Percentiles rank a stretch among this genome's conserved stretches.
phyloP scores from a whole-genome alignment of 92 coral and sea anemone species.

The Actinernus sp. region DNA sequence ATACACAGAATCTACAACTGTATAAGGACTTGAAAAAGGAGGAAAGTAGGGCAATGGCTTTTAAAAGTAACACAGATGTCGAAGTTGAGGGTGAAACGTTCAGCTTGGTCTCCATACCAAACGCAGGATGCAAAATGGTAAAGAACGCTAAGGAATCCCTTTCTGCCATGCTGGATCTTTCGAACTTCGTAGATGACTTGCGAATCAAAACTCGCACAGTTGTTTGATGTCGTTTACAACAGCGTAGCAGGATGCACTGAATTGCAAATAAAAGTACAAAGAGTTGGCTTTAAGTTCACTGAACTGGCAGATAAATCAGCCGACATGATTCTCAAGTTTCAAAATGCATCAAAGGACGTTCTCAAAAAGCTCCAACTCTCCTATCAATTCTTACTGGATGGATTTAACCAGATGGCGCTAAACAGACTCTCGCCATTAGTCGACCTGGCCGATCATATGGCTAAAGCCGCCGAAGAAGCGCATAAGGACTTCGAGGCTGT shows the following conservation, averaged over 20 bases:
- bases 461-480: slow-evolving; percentile 62
- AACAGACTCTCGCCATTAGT: slow-evolving; percentile 51
- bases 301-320: slow-evolving; percentile 78
- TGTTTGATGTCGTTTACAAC: slow-evolving; percentile 68
- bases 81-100: slow-evolving; percentile 46
- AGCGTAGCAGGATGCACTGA: slow-evolving; percentile 69
- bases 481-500: slow-evolving; percentile 63
- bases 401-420: slow-evolving; percentile 69
- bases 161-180: slow-evolving; percentile 51
- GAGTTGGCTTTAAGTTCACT: slow-evolving; percentile 66
- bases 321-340: slow-evolving; percentile 56
- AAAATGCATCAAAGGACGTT: slow-evolving; percentile 43
- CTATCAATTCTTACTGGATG: slow-evolving; percentile 50
- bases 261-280: slow-evolving; percentile 62
- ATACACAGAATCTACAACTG: no score
- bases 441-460: slow-evolving; percentile 50
- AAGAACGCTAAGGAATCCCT: slow-evolving; percentile 21
- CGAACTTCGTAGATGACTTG: slow-evolving; percentile 60
- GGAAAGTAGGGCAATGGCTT: no score
- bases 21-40: no score
- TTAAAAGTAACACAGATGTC: slow-evolving; percentile 1
- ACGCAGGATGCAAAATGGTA: slow-evolving; percentile 30
- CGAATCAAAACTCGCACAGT: slow-evolving; percentile 62
- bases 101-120: slow-evolving; percentile 42
- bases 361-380: slow-evolving; percentile 59